phyloP scores from a whole-genome alignment of 2,888 invertebrate genomes.

The Mystacides longicornis region DNA sequence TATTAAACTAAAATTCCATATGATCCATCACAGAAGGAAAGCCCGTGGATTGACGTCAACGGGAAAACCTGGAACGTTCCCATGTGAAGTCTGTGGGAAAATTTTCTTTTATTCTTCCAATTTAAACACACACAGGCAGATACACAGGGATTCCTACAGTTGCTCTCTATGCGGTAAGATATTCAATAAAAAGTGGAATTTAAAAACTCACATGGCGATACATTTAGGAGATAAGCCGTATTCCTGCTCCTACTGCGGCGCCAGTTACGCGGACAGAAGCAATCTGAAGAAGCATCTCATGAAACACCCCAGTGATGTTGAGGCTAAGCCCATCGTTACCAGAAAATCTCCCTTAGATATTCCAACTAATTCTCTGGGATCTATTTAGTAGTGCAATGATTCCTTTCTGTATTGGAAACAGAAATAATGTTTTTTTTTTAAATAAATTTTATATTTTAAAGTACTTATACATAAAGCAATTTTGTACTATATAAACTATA shows the following conservation, averaged over 20 bases:
- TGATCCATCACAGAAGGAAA: neutral
- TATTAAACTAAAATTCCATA: neutral
- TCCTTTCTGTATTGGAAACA: too few species aligned
- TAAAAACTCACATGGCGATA: neutral
- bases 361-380: too few species aligned
- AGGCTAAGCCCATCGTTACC: neutral
- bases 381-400: too few species aligned
- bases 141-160: neutral
- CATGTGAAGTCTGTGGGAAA: neutral
- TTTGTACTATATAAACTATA: too few species aligned
- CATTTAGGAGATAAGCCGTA: neutral
- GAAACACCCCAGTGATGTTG: neutral
- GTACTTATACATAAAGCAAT: too few species aligned
- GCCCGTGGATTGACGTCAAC: neutral
- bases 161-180: neutral
- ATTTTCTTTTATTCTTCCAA: neutral
- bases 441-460: too few species aligned
- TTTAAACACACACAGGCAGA: neutral
- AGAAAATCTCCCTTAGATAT: too few species aligned
- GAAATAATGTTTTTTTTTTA: too few species aligned
- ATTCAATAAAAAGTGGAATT: neutral
- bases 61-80: neutral
- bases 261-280: neutral
- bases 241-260: neutral
- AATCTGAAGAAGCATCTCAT: neutral